Evolutionary conservation across 1,140 invertebrate genomes (phyloP), one percentile per base, ranked within the genome.

Genomic region (Sinella curviseta): DNA sequence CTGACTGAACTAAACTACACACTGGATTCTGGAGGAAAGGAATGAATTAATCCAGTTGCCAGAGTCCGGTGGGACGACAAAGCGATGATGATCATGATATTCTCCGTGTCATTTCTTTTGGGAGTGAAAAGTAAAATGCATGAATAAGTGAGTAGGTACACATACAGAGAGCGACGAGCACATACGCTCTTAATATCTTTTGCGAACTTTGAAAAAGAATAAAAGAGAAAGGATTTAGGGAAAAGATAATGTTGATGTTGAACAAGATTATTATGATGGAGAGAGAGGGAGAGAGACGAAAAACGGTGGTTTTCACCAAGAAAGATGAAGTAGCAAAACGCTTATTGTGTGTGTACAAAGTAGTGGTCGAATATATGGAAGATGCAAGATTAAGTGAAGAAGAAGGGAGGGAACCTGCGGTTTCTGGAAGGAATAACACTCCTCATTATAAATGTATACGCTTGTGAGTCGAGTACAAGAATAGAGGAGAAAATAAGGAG

Each of bases 61-160:
- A n/a, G 24, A 3, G 55, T 60, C 55, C 55, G 24, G 8, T 60
- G 55, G 55, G 55, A 60, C 55, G n/a, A n/a, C n/a, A n/a, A n/a
- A 26, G 14, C n/a, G 24, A 17, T 4, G 39, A 48, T 48, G 55
- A 60, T 60, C 55, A 60, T 60, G 12, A 60, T 60, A n/a, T n/a
- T n/a, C n/a, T 12, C 31, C 26, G 12, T 70, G 26, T 33, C 24
- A 70, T 33, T 70, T 70, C 26, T 70, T 70, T 70, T 70, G 26
- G 65, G 65, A 70, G 26, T 70, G 57, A n/a, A 20, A 48, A n/a
- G 65, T 70, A 70, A 70, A 30, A 70, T 70, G 65, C 26, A 70
- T 70, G 65, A 70, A 70, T 70, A 70, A 70, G n/a, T 31, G 26
- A 70, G 28, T 70, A 70, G 39, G 39, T 48, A 48, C 20, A 20